Conservation (phyloP, 2,888 invertebrate species). For the Melanostoma scalare region DNA sequence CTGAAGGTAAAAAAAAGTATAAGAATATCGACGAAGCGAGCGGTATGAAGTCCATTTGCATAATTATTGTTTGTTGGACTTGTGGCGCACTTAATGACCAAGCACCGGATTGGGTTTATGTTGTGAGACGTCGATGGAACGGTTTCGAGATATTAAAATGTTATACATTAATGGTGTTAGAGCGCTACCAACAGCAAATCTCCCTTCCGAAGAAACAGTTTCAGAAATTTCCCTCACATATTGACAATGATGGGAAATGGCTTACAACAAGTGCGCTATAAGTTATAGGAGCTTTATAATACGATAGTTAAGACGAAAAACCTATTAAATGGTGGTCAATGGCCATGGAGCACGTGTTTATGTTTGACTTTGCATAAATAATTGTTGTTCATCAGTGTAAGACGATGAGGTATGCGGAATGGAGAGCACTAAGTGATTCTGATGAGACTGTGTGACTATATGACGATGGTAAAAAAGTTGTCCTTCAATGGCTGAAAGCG, state of each 20-base stretch:
- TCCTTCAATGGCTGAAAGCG: no score
- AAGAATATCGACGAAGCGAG: constrained; percentile 42
- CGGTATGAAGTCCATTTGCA: constrained; percentile 60
- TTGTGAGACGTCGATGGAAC: constrained; percentile 71
- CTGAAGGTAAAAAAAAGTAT: not conserved
- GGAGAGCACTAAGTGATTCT: not conserved
- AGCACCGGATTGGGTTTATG: constrained; percentile 71
- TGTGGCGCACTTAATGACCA: constrained; percentile 73
- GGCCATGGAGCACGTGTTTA: constrained; percentile 54
- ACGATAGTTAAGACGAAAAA: constrained; percentile 24
- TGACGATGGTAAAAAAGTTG: no score
- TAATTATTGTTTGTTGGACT: constrained; percentile 72
- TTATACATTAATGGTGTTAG: constrained; percentile 16
- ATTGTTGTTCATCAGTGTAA: not conserved
- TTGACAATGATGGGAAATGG: constrained; percentile 56
- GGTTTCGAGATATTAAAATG: constrained; percentile 50
- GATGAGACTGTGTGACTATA: not conserved
- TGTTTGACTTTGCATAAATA: constrained; percentile 31
- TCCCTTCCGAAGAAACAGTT: constrained; percentile 70
- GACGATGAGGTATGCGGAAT: no score
- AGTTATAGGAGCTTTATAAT: not conserved
- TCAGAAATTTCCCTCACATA: constrained; percentile 22
- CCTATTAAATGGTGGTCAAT: constrained; percentile 60
- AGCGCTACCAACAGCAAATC: constrained; percentile 17
- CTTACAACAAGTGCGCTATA: not conserved